Evolutionary conservation across 2,797 vertebrate genomes (phyloP), one percentile per base, ranked within the genome.

Genomic region (Coracias cyanogaster): DNA sequence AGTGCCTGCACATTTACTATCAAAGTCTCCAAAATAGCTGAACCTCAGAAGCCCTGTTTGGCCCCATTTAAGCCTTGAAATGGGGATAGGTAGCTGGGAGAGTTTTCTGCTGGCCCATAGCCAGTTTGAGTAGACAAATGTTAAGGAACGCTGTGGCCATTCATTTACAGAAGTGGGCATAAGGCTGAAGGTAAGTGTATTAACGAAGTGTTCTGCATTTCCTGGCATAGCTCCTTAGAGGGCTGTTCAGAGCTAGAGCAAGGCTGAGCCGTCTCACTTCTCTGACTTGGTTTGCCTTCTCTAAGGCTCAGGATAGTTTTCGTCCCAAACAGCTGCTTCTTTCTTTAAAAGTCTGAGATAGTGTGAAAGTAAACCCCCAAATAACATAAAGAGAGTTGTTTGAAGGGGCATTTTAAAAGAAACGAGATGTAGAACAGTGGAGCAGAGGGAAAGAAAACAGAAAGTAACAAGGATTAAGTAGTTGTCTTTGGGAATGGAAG

Each of bases 151-250:
- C 15, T 39, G n/a, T 93, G 86, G 58, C 46, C 15, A 3, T 81
- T 87, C 58, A 17, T 60, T 54, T 76, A 19, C 58, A 81, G 82
- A 89, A 61, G 51, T 62, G 72, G 29, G 31, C 72, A 6, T 66
- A 28, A 86, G 54, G 80, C 57, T 65, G 66, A 67, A 94, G 95
- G 96, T 95, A 93, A 96, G 87, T 93, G 71, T 54, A 4, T 80
- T 49, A 37, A 35, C 41, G 25, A 89, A 67, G 48, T 9, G 7
- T 46, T 91, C 49, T 71, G 69, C 62, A 25, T 82, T 81, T 72
- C 69, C 67, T 54, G 54, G 55, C 46, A n/a, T 88, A 29, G n/a
- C 55, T 82, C 55, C 80, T 48, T 6, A 20, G 43, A 51, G 64
- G 54, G 67, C 65, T 64, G 14, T 49, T 95, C 69, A 54, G 2